Evolutionary conservation across 2,797 vertebrate genomes (phyloP).

Genomic region (Halcyon smyrnensis): DNA sequence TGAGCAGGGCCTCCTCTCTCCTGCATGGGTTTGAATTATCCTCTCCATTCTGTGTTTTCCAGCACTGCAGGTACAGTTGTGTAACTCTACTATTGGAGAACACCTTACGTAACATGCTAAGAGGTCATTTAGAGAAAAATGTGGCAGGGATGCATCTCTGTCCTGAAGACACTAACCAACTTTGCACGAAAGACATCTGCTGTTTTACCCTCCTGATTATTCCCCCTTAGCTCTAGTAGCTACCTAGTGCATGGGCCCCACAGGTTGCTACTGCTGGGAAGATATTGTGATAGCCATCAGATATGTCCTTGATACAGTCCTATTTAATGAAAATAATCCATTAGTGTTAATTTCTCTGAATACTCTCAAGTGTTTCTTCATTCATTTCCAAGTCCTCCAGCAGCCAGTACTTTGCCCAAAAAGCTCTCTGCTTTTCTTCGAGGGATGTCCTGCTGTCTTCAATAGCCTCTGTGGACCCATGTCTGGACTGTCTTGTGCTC

Average conservation of each 20-base stretch:
- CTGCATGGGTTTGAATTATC: not conserved
- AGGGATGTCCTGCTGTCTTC: not conserved
- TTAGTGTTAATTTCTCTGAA: not conserved
- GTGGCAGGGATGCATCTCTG: not conserved
- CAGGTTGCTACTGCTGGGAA: not conserved
- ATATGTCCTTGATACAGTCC: not conserved
- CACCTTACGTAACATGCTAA: rapidly evolving
- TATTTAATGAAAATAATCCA: not conserved
- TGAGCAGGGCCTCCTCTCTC: not conserved
- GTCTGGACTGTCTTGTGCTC: not conserved
- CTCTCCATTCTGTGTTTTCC: not conserved
- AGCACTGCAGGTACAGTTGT: not conserved
- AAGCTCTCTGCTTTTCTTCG: slow-evolving; percentile 14
- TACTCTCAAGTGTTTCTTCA: not conserved
- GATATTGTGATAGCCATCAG: not conserved
- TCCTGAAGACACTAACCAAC: not conserved
- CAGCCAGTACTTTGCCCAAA: not conserved
- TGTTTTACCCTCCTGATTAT: not conserved
- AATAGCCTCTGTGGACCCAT: not conserved
- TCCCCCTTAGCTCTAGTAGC: not conserved
- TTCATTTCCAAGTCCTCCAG: not conserved
- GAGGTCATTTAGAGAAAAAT: not conserved
- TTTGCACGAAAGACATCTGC: not conserved
- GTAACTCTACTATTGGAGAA: not conserved
- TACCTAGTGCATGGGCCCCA: not conserved